Evolutionary conservation across 1,140 invertebrate genomes (phyloP).

Genomic region (Anastatus disparis): DNA sequence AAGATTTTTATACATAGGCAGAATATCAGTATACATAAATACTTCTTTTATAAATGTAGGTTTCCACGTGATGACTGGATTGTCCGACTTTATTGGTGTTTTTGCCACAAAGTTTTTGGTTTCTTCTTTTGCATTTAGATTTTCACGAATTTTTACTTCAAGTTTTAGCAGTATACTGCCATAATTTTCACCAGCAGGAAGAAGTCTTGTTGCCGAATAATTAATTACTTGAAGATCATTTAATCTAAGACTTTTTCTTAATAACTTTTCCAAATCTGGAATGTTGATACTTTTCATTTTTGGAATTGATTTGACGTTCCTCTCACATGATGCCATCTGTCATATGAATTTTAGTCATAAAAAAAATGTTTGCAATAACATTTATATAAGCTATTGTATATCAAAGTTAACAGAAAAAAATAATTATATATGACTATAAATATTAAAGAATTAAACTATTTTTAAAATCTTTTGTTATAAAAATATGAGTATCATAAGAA

Average conservation of each 20-base stretch:
- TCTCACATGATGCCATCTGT: too few relatives aligned
- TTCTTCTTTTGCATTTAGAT: not conserved
- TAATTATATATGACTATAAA: too few relatives aligned
- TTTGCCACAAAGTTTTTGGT: not conserved
- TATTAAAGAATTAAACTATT: too few relatives aligned
- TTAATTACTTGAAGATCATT: not conserved
- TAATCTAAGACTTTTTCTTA: not conserved
- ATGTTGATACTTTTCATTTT: slow-evolving; percentile 1
- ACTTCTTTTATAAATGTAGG: not conserved
- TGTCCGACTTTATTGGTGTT: not conserved
- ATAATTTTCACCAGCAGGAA: slow-evolving; percentile 2
- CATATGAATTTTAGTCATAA: too few relatives aligned
- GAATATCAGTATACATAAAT: not conserved
- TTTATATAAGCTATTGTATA: too few relatives aligned
- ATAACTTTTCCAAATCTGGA: not conserved
- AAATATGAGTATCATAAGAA: too few relatives aligned
- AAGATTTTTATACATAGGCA: not conserved
- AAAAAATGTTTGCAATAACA: too few relatives aligned
- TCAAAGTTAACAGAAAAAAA: too few relatives aligned
- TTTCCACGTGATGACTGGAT: not conserved
- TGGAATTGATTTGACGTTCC: too few relatives aligned
- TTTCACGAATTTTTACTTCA: not conserved
- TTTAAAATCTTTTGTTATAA: too few relatives aligned
- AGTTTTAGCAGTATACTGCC: not conserved
- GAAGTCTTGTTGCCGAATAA: not conserved